Percentiles rank a stretch among this genome's conserved stretches.
Conservation (phyloP, 2,888 invertebrate species). For the Cosmopolites sordidus region DNA sequence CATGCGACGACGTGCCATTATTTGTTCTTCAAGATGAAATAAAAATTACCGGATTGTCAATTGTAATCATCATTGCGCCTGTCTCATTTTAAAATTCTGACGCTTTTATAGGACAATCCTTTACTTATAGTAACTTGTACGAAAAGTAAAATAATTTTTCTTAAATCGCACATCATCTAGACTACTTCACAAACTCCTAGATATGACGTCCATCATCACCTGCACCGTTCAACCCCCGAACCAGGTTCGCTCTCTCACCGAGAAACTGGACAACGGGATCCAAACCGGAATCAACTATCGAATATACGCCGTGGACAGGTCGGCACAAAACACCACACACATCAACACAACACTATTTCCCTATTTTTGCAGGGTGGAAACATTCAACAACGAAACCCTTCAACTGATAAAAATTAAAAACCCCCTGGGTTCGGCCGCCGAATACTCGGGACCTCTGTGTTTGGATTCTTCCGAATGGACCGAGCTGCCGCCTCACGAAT, state of each 20-base stretch:
- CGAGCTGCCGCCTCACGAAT: slow-evolving; percentile 67
- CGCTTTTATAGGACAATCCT: no score
- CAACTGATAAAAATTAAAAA: slow-evolving; percentile 69
- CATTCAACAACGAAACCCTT: slow-evolving; percentile 64
- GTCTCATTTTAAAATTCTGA: no score
- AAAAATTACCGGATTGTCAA: no score
- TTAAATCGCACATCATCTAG: no score
- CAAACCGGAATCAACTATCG: slow-evolving; percentile 78
- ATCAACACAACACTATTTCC: no score
- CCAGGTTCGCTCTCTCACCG: slow-evolving; percentile 46
- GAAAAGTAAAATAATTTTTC: no score
- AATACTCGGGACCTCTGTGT: slow-evolving; percentile 69
- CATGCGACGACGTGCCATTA: no score
- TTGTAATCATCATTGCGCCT: not conserved
- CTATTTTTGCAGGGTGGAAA: slow-evolving; percentile 61
- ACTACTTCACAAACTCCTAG: slow-evolving; percentile 65
- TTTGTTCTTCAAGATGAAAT: no score
- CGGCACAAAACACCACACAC: slow-evolving; percentile 33
- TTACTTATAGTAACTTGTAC: no score
- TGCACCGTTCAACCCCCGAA: slow-evolving; percentile 61
- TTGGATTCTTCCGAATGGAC: slow-evolving; percentile 71
- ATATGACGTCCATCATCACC: slow-evolving; percentile 82
- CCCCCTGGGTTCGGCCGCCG: slow-evolving; percentile 60
- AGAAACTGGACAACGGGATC: slow-evolving; percentile 63
- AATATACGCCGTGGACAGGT: slow-evolving; percentile 68